These are phyloP conservation scores for Nesospiza acunhae DNA, from an alignment of 2,113 vertebrate species.

Conservation along the genomic window DNA sequence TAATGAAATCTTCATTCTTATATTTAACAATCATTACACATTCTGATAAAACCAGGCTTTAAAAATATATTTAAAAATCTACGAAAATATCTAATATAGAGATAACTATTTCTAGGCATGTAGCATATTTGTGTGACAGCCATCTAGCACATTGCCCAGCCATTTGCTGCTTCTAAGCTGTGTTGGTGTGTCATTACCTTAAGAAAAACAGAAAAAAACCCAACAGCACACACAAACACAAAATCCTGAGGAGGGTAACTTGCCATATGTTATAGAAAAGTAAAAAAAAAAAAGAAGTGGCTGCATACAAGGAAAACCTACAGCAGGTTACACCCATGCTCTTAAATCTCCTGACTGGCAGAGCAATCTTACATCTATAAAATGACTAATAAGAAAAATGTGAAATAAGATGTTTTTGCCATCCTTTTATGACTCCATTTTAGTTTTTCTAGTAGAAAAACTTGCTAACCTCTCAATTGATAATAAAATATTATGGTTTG, in stretches of 20 bases:
- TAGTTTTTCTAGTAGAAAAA: background rate
- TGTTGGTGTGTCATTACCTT: background rate
- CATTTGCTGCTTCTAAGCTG: background rate
- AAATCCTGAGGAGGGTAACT: background rate
- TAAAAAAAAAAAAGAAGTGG: background rate
- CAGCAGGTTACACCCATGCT: background rate
- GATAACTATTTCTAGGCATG: background rate
- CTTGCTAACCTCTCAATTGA: background rate
- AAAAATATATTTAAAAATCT: background rate
- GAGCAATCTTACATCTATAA: background rate
- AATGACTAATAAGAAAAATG: background rate
- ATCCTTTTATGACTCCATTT: background rate
- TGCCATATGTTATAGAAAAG: background rate
- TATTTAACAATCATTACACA: background rate
- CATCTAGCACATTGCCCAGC: background rate
- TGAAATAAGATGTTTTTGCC: background rate
- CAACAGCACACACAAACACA: background rate
- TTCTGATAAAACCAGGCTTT: background rate
- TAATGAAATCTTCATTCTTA: background rate
- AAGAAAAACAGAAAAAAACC: background rate
- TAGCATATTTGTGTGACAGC: background rate
- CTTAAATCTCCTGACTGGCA: background rate
- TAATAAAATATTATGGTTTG: constrained; percentile 20
- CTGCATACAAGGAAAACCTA: background rate
- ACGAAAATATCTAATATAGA: background rate